Conservation (phyloP, 2,797 vertebrate genomes). For the Sebastes itinus region DNA sequence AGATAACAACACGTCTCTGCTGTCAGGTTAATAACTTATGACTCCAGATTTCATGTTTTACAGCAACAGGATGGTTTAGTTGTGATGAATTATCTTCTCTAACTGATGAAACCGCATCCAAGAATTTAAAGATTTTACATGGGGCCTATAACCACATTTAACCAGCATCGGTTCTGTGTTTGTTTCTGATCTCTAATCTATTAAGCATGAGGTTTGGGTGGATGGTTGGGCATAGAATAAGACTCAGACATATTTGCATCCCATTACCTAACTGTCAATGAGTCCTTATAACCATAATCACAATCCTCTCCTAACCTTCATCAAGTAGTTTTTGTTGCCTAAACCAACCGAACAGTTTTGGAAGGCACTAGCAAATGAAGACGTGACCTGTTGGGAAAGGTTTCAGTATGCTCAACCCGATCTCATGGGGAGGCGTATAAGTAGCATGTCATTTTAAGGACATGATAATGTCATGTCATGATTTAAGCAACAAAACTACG, state of each 20-base stretch:
- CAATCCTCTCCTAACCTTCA: not conserved
- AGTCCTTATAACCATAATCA: not conserved
- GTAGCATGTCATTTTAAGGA: too few relatives aligned
- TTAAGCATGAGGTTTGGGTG: not conserved
- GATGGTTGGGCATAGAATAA: not conserved
- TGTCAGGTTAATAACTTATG: not conserved
- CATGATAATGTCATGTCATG: too few relatives aligned
- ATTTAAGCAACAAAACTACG: not conserved
- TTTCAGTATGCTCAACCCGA: not conserved
- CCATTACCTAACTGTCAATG: not conserved
- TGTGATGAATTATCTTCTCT: not conserved
- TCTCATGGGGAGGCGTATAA: not conserved
- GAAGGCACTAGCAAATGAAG: not conserved
- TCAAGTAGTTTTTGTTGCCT: not conserved
- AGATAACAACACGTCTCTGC: not conserved
- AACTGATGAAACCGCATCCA: not conserved
- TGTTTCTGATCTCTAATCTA: not conserved
- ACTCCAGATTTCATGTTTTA: not conserved
- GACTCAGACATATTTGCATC: not conserved
- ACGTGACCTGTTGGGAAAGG: not conserved
- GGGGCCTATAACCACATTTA: not conserved
- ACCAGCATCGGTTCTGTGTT: not conserved
- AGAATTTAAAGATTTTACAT: not conserved
- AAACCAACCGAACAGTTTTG: not conserved
- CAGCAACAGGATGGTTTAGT: not conserved